Evolutionary conservation across 2,888 invertebrate genomes (phyloP).

Genomic region (Orthosia gracilis): DNA sequence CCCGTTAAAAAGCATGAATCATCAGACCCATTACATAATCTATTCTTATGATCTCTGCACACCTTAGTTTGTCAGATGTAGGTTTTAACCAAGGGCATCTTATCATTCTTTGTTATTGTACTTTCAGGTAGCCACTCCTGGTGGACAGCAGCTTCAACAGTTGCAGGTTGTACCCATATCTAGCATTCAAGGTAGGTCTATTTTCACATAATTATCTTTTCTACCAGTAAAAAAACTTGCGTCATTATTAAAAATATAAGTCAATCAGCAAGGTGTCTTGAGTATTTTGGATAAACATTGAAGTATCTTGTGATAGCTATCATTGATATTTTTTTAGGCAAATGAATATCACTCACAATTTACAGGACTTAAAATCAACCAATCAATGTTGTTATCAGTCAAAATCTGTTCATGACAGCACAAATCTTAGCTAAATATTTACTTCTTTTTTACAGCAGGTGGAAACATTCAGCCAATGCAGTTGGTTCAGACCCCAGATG

Average conservation of each 20-base stretch:
- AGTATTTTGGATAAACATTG: background rate
- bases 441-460: slow-evolving; percentile 79
- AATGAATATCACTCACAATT: too few relatives aligned
- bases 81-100: background rate
- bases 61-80: background rate
- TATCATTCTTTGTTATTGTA: slow-evolving; percentile 12
- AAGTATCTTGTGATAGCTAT: background rate
- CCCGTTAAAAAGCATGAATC: slow-evolving; percentile 12
- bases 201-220: background rate
- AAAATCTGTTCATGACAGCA: background rate
- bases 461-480: slow-evolving; percentile 96
- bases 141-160: slow-evolving; percentile 92
- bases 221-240: background rate
- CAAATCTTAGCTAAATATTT: too few relatives aligned
- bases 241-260: background rate
- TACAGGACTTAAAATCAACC: background rate
- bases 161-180: slow-evolving; percentile 94
- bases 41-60: background rate
- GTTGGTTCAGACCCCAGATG: slow-evolving; percentile 97
- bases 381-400: background rate
- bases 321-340: too few relatives aligned
- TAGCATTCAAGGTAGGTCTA: slow-evolving; percentile 89
- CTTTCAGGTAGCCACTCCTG: slow-evolving; percentile 92
- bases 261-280: background rate
- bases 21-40: background rate